A percentile compares a stretch with the other conserved stretches of the same genome.
These are phyloP conservation scores for Euleptes europaea DNA, from an alignment of 2,113 vertebrate species.

Conservation along the genomic window DNA sequence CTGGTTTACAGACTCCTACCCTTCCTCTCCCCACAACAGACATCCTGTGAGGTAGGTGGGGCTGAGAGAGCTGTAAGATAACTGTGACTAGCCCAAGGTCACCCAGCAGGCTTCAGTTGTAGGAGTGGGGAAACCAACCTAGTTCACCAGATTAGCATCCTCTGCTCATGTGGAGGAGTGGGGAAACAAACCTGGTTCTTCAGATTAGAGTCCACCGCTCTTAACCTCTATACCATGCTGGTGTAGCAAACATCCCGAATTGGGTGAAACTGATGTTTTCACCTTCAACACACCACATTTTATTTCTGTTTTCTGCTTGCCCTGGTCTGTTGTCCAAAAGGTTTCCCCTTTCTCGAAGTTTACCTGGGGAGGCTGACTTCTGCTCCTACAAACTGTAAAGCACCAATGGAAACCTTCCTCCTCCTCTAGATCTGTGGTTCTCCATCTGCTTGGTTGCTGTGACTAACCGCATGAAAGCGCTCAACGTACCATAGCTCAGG, in stretches of 20 bases:
- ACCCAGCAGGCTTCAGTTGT: too few species aligned
- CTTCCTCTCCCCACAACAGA: too few species aligned
- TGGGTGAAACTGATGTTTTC: background rate
- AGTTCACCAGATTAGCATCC: too few species aligned
- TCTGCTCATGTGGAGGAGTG: too few species aligned
- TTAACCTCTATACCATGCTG: too few species aligned
- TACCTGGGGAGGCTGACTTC: background rate
- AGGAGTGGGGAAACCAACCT: too few species aligned
- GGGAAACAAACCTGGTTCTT: too few species aligned
- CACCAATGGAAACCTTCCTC: background rate
- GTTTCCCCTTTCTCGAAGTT: background rate
- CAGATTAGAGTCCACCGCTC: too few species aligned
- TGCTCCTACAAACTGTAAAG: background rate
- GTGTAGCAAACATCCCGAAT: background rate
- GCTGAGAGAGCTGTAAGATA: too few species aligned
- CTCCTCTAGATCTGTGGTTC: background rate
- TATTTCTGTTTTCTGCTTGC: background rate
- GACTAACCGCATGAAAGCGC: background rate
- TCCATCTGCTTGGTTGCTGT: background rate
- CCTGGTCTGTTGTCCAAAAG: background rate
- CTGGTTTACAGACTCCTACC: too few species aligned
- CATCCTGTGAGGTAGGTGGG: too few species aligned
- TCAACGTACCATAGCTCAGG: background rate
- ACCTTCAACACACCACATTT: background rate
- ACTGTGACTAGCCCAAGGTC: too few species aligned